Evolutionary conservation across 2,113 vertebrate species (phyloP), one percentile per base, ranked within the genome.

Genomic region (Cyanistes caeruleus): DNA sequence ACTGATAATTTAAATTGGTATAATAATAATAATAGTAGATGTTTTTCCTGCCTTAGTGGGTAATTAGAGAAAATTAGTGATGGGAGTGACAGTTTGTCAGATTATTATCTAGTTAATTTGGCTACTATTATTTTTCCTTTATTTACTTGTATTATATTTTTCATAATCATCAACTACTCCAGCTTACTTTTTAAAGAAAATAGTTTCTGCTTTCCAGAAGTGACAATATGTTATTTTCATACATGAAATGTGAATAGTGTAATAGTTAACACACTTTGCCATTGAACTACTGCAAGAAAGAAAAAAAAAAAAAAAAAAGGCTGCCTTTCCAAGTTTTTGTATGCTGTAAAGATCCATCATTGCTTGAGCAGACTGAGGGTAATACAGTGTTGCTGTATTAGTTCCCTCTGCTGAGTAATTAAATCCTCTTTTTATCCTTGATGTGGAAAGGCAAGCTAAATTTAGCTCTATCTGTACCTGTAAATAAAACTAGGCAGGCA

Each of bases 401-500:
- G 44, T 72, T 73, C 22, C n/a, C 11, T 79, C 49, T 87, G 60
- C 44, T 75, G 58, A 91, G 65, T 62, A 31, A 93, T 87, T 70
- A 84, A 67, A 49, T 76, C 5, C 14, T 63, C 8, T 65, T 72
- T 74, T 62, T 70, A 27, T 62, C 16, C 18, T 83, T 77, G 21
- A 39, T 68, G 72, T 77, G 33, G 58, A 53, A 85, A 62, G 62
- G 39, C 20, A 56, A 58, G n/a, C 24, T 76, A 55, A 74, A 62
- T 62, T 85, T 73, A 63, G 31, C 33, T 64, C 16, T 76, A 33
- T 55, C 39, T 86, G 12, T 83, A 69, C 53, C 67, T 79, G 56
- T 64, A 76, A 82, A 49, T 85, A 44, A 72, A 76, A 60, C 0
- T 2, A 44, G 35, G 37, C 41, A 49, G 60, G 21, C 59, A 2